A percentile compares a stretch with the other conserved stretches of the same genome.
Conservation (phyloP, 2,888 invertebrate genomes). For the Psylliodes chrysocephalus region DNA sequence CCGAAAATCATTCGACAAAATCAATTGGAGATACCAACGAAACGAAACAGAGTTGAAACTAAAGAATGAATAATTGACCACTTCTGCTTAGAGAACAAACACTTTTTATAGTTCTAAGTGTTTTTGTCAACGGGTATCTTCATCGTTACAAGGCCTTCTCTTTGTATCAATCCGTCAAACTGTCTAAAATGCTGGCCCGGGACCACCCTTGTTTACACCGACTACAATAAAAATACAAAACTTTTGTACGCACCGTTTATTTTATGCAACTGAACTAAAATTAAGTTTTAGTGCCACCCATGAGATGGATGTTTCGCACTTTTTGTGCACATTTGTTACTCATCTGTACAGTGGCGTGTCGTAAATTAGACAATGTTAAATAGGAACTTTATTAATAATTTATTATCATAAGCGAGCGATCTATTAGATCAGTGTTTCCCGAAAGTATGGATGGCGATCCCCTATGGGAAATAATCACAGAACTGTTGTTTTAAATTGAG, state of each 20-base stretch:
- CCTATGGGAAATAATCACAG: too few species aligned
- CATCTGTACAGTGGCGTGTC: constrained; percentile 4
- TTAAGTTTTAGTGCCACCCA: constrained; percentile 37
- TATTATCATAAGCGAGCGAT: too few species aligned
- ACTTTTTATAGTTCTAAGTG: constrained; percentile 36
- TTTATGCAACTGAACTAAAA: constrained; percentile 35
- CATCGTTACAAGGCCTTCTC: constrained; percentile 29
- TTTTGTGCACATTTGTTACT: constrained; percentile 34
- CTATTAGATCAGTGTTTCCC: too few species aligned
- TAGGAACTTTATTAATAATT: too few species aligned
- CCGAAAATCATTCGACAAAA: constrained; percentile 20
- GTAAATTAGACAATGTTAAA: too few species aligned
- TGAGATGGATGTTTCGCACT: constrained; percentile 33
- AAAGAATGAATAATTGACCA: constrained; percentile 35
- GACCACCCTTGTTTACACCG: constrained; percentile 49
- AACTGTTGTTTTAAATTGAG: too few species aligned
- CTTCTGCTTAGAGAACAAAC: constrained; percentile 36
- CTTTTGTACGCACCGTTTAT: constrained; percentile 21
- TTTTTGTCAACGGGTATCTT: constrained; percentile 37
- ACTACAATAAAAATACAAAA: constrained; percentile 31
- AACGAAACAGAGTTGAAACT: constrained; percentile 12
- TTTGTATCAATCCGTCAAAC: constrained; percentile 37
- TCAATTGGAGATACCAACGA: constrained; percentile 9
- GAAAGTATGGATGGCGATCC: too few species aligned
- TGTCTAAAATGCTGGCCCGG: constrained; percentile 42